These are phyloP conservation scores for Lasioglossum zephyrum DNA, from an alignment of 2,888 invertebrate species.

Conservation along the genomic window DNA sequence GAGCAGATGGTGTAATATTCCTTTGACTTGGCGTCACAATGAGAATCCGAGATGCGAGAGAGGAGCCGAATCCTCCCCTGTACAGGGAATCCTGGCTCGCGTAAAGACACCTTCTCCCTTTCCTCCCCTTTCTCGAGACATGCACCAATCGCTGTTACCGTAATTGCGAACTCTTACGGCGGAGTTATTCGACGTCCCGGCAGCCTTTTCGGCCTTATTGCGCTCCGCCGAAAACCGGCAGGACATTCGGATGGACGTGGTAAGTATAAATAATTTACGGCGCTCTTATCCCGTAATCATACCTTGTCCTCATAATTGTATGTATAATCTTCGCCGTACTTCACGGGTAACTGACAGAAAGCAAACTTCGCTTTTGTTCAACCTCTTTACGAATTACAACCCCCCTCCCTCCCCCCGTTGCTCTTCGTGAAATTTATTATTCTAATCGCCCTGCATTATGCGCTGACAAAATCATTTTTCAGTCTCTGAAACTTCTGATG, in stretches of 20 bases:
- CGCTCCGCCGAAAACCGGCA: not conserved
- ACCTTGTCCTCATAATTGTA: not conserved
- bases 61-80: conserved; percentile 11
- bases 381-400: not conserved
- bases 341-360: not conserved
- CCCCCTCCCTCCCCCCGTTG: rapidly evolving
- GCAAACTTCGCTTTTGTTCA: not conserved
- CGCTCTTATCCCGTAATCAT: not conserved
- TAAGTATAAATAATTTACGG: not conserved
- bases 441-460: not conserved
- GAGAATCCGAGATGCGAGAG: conserved; percentile 13
- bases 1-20: conserved; percentile 48
- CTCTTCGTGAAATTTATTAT: not conserved
- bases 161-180: not conserved
- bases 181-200: not conserved
- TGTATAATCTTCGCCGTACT: not conserved
- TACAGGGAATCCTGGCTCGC: conserved; percentile 31
- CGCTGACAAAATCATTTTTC: not conserved
- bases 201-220: not conserved
- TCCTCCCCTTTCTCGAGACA: not conserved
- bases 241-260: not conserved
- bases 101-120: conserved; percentile 16
- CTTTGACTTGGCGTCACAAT: conserved; percentile 51
- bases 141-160: not conserved
- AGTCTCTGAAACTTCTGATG: not conserved